Evolutionary conservation across 2,888 invertebrate genomes (phyloP), one percentile per base, ranked within the genome.

Genomic region (Selenia dentaria): DNA sequence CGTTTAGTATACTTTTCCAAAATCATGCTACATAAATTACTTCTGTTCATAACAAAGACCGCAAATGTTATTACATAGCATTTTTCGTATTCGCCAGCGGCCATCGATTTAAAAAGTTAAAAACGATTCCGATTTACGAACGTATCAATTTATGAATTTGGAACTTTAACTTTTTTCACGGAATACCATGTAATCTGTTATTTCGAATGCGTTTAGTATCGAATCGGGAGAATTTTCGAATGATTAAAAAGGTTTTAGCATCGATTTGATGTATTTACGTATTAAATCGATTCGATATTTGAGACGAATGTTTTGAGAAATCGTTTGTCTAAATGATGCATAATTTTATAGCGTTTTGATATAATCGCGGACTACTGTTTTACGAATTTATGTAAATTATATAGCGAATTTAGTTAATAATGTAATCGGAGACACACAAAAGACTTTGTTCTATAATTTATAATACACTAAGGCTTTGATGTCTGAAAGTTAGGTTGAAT

Each of bases 41-140:
- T 8, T 6, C 22, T 8, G 8, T 6, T 22, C 22, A 6, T 1
- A 22, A 3, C 22, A 22, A 22, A 22, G 3, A 22, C 22, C 6
- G 8, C 22, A 22, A 3, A 8, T 22, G 5, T 22, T 22, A 22
- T 22, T 3, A 22, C 8, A 6, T 8, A 22, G 9, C 34, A 34
- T 38, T 40, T 54, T 49, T 41, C 46, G 36, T 40, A 27, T 10
- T 11, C n/a, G 55, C 51, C 51, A 35, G 44, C 28, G 45, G 52
- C 50, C 39, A 51, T 38, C 37, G 38, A 53, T 40, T 46, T 29
- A 46, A 48, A 36, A 47, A 40, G 61, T 70, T 54, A 51, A 68
- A 77, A 77, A 68, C 66, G 70, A 70, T 76, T 79, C 73, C 65
- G 62, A 73, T 74, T 75, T 77, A 74, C 62, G 70, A 70, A 80